A percentile compares a stretch with the other conserved stretches of the same genome.
Evolutionary conservation across 2,113 vertebrate genomes (phyloP).

Genomic region (Sialia sialis): DNA sequence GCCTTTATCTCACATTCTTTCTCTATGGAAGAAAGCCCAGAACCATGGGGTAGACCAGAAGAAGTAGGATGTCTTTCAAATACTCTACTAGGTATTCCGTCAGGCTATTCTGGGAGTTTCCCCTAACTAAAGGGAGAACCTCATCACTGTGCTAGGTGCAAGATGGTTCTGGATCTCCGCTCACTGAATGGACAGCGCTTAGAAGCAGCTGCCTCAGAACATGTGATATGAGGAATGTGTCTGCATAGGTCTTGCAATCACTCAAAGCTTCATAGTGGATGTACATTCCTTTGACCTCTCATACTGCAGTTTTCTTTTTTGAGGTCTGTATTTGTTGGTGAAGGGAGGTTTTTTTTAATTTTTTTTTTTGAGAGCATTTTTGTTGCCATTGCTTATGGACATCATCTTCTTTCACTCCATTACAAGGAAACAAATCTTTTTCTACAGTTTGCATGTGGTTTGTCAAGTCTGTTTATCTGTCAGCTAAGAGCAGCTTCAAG

Average conservation of each 20-base stretch:
- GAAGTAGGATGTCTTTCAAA: not conserved
- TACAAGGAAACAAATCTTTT: not conserved
- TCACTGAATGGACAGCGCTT: not conserved
- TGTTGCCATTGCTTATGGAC: not conserved
- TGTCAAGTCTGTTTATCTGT: not conserved
- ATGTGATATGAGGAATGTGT: rapidly evolving
- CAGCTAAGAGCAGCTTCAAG: not conserved
- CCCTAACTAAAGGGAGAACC: not conserved
- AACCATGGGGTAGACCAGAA: not conserved
- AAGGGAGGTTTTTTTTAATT: not conserved
- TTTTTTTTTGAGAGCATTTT: not conserved
- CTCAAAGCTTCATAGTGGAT: not conserved
- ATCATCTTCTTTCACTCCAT: not conserved
- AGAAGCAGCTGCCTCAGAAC: not conserved
- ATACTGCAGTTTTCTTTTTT: not conserved
- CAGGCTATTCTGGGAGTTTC: not conserved
- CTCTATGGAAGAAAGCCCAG: not conserved
- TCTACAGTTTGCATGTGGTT: not conserved
- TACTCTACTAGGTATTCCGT: not conserved
- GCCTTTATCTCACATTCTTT: not conserved
- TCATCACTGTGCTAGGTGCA: not conserved
- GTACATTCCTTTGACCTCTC: not conserved
- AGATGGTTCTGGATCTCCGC: not conserved
- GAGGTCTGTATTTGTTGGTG: not conserved
- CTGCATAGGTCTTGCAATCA: not conserved